Conservation (phyloP, 2,113 vertebrate species). For the Pterocles orientalis region DNA sequence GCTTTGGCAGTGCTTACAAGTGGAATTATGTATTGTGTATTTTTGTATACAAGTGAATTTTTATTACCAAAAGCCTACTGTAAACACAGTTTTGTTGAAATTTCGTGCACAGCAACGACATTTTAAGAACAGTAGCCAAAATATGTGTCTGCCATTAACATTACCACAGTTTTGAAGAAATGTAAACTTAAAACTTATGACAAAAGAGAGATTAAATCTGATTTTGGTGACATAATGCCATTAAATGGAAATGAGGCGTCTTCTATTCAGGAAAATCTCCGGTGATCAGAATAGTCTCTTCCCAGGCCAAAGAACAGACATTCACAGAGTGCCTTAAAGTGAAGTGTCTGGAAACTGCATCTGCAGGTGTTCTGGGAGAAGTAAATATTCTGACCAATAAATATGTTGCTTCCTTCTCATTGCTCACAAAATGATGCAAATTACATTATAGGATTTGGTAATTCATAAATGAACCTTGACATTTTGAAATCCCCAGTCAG, state of each 20-base stretch:
- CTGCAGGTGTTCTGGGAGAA: not conserved
- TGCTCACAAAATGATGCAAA: not conserved
- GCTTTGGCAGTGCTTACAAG: not conserved
- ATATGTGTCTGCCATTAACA: not conserved
- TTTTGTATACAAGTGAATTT: not conserved
- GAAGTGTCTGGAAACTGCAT: not conserved
- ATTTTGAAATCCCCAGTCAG: not conserved
- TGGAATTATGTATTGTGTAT: not conserved
- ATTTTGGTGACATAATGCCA: not conserved
- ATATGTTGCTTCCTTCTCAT: not conserved
- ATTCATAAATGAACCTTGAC: not conserved
- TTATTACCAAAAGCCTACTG: not conserved
- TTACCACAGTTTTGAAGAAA: not conserved
- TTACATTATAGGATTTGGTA: not conserved
- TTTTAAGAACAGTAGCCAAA: not conserved
- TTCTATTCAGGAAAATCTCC: slow-evolving; percentile 1
- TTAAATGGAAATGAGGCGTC: not conserved
- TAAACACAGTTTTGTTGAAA: not conserved
- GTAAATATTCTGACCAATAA: not conserved
- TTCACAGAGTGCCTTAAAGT: not conserved
- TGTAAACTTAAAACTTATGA: not conserved
- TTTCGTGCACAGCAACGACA: not conserved
- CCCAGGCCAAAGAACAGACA: not conserved
- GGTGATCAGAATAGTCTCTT: not conserved
- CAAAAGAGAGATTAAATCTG: slow-evolving; percentile 25